Conservation (phyloP, 1,140 invertebrate species). For the Drosophila rufa region DNA sequence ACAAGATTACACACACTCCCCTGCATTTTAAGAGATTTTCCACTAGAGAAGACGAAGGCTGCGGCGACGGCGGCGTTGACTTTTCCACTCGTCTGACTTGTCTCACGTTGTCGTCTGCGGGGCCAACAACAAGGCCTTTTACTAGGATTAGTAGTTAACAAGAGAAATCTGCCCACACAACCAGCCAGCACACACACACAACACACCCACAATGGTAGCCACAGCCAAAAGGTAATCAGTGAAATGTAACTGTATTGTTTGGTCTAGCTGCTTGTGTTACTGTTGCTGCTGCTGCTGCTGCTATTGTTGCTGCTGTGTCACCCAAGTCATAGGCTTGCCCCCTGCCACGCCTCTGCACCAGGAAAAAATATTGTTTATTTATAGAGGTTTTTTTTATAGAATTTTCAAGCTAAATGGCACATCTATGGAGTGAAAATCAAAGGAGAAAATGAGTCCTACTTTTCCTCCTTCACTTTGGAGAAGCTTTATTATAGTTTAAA, state of each 20-base stretch:
- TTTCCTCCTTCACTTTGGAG: too few species aligned
- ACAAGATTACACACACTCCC: conserved; percentile 35
- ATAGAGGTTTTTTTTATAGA: not conserved
- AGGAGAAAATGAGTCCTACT: not conserved
- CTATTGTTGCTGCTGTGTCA: conserved; percentile 58
- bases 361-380: not conserved
- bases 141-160: conserved; percentile 83
- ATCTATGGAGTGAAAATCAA: not conserved
- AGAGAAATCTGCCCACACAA: conserved; percentile 78
- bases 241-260: conserved; percentile 83
- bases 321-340: conserved; percentile 57
- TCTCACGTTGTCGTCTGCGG: conserved; percentile 64
- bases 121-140: conserved; percentile 75
- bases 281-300: conserved; percentile 31
- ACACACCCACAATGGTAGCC: conserved; percentile 17
- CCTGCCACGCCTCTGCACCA: not conserved
- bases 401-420: not conserved
- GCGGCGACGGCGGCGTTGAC: conserved; percentile 57
- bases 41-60: conserved; percentile 55
- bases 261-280: conserved; percentile 41
- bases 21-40: conserved; percentile 76
- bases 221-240: conserved; percentile 83
- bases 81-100: conserved; percentile 73
- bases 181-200: conserved; percentile 23
- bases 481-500: too few species aligned